These are phyloP conservation scores for Cyanoramphus novaezelandiae DNA, from an alignment of 2,113 vertebrate genomes.

Conservation along the genomic window DNA sequence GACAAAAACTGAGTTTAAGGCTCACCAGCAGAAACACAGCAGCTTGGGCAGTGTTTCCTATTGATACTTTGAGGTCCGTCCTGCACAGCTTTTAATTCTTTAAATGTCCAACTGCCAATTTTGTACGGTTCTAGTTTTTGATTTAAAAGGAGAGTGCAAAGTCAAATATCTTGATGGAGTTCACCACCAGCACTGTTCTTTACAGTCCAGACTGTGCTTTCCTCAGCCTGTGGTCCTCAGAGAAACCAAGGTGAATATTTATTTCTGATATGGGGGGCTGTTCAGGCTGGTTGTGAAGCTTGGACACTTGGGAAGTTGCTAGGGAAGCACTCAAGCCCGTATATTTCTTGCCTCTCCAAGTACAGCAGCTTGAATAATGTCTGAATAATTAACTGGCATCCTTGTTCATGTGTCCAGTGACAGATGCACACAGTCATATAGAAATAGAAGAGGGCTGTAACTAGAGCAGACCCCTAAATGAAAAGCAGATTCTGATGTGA, in stretches of 20 bases:
- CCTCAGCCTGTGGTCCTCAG: not conserved
- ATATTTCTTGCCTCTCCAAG: not conserved
- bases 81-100: not conserved
- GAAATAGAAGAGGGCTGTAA: not conserved
- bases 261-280: not conserved
- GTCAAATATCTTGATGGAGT: not conserved
- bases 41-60: not conserved
- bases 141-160: not conserved
- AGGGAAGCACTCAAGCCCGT: not conserved
- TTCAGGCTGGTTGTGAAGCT: not conserved
- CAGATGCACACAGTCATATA: fast-evolving
- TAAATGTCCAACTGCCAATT: not conserved
- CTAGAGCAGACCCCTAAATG: not conserved
- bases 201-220: not conserved
- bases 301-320: not conserved
- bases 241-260: not conserved
- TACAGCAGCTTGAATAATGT: not conserved
- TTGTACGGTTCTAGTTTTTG: not conserved
- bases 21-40: not conserved
- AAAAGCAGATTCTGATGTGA: not conserved
- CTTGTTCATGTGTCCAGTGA: not conserved
- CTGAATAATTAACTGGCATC: not conserved
- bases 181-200: not conserved
- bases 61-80: not conserved
- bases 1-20: not conserved